Percentiles rank a stretch among this genome's conserved stretches.
Conservation (phyloP, 2,797 vertebrate species). For the Champsocephalus esox region DNA sequence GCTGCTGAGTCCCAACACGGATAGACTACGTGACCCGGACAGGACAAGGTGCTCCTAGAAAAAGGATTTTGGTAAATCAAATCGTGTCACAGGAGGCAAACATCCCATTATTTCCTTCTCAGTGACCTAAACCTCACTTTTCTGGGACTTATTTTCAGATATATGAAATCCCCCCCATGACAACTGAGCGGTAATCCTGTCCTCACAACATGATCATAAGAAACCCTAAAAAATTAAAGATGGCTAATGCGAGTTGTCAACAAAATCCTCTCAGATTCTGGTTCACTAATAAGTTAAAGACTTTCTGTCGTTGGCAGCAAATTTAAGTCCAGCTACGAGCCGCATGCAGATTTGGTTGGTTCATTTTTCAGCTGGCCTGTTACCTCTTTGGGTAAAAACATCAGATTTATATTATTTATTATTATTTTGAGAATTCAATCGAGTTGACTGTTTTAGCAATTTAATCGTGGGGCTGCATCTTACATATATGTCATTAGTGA, state of each 20-base stretch:
- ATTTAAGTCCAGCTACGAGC: slow-evolving; percentile 24
- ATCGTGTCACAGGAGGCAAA: slow-evolving; percentile 53
- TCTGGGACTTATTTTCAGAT: slow-evolving; percentile 65
- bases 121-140: slow-evolving; percentile 53
- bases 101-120: slow-evolving; percentile 41
- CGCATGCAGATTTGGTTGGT: neutral
- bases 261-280: slow-evolving; percentile 45
- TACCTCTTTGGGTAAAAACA: neutral
- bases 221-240: slow-evolving; percentile 46
- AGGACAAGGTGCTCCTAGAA: slow-evolving; percentile 45
- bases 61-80: slow-evolving; percentile 53
- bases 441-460: neutral
- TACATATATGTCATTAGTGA: neutral
- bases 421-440: neutral
- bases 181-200: slow-evolving; percentile 62
- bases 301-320: slow-evolving; percentile 18
- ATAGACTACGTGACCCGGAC: slow-evolving; percentile 43
- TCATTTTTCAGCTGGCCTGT: neutral
- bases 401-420: neutral
- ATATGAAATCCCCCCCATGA: slow-evolving; percentile 47
- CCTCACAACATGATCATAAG: slow-evolving; percentile 47
- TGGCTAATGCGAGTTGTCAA: slow-evolving; percentile 30
- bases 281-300: slow-evolving; percentile 28
- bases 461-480: neutral
- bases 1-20: slow-evolving; percentile 35